These are phyloP conservation scores for Xenopus tropicalis DNA, from an alignment of 2,113 vertebrate genomes.

Conservation along the genomic window UCB_Xtro_10.0 CM004448.2:86560501-86561000, in stretches of 20 bases:
- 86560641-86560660: slow-evolving; percentile 85
- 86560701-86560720: slow-evolving; percentile 73
- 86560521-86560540: slow-evolving; percentile 50
- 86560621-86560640: slow-evolving; percentile 92
- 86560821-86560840: slow-evolving; percentile 80
- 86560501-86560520: slow-evolving; percentile 43
- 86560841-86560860: slow-evolving; percentile 78
- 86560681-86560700: slow-evolving; percentile 89
- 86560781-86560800: slow-evolving; percentile 58
- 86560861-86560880: slow-evolving; percentile 79
- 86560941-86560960: slow-evolving; percentile 61
- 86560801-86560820: slow-evolving; percentile 76
- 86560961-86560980: slow-evolving; percentile 73
- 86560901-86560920: slow-evolving; percentile 74
- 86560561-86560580: slow-evolving; percentile 58
- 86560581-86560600: slow-evolving; percentile 55
- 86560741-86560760: slow-evolving; percentile 87
- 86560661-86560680: slow-evolving; percentile 85
- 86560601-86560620: slow-evolving; percentile 70
- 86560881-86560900: slow-evolving; percentile 80
- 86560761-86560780: slow-evolving; percentile 74
- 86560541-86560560: slow-evolving; percentile 58
- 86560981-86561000: slow-evolving; percentile 53
- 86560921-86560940: slow-evolving; percentile 71
- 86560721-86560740: slow-evolving; percentile 70